phyloP scores from a whole-genome alignment of 92 coral and sea anemone genomes.

The Zoanthus sansibaricus region DNA sequence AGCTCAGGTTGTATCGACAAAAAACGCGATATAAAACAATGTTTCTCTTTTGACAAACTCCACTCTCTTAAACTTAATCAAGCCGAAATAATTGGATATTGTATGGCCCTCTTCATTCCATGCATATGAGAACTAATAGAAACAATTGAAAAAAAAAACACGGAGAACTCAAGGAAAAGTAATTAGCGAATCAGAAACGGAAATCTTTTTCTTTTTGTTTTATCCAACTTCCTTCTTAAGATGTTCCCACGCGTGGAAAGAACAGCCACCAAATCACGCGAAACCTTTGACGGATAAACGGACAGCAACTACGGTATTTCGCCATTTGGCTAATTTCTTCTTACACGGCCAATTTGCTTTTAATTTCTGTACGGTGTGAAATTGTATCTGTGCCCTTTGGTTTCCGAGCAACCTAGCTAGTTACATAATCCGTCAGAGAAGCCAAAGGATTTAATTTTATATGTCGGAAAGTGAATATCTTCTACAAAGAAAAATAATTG shows the following conservation, averaged over 20 bases:
- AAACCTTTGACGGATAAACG: not conserved
- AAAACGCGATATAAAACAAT: too few species aligned
- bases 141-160: not conserved
- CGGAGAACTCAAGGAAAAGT: slow-evolving; percentile 23
- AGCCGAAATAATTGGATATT: not conserved
- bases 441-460: not conserved
- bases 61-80: not conserved
- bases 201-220: not conserved
- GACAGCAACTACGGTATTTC: not conserved
- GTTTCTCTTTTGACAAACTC: too few species aligned
- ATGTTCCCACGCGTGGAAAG: slow-evolving; percentile 34
- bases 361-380: not conserved
- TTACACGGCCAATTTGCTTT: not conserved
- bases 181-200: slow-evolving; percentile 16
- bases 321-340: not conserved
- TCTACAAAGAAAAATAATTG: not conserved
- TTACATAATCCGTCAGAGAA: not conserved
- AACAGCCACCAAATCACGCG: too few species aligned
- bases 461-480: not conserved
- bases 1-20: too few species aligned
- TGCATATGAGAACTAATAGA: not conserved
- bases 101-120: not conserved
- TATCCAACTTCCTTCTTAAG: too few species aligned
- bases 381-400: slow-evolving; percentile 13
- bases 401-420: slow-evolving; percentile 11